Evolutionary conservation across 2,113 vertebrate genomes (phyloP).

Genomic region (Setophaga coronata): DNA sequence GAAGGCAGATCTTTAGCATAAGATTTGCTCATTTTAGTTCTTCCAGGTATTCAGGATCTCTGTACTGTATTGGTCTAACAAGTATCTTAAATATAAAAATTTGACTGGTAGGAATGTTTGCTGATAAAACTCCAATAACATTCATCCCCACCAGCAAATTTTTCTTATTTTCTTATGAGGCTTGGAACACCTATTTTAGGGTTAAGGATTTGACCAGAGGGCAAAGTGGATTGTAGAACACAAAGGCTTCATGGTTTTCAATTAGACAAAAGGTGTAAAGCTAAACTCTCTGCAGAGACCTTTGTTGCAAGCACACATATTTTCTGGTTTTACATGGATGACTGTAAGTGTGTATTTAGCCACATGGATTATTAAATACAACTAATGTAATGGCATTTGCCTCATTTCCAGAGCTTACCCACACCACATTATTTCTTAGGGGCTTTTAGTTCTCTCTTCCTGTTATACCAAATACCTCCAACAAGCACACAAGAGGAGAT

Average conservation of each 20-base stretch:
- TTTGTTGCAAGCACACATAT: neutral
- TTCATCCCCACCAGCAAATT: neutral
- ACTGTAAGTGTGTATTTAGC: neutral
- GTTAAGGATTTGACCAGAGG: slow-evolving; percentile 17
- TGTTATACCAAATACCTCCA: rapidly evolving
- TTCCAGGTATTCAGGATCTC: neutral
- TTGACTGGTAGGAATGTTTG: neutral
- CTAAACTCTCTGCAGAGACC: neutral
- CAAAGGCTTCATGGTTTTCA: slow-evolving; percentile 18
- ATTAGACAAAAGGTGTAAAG: neutral
- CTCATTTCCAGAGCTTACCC: neutral
- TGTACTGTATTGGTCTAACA: neutral
- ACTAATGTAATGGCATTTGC: neutral
- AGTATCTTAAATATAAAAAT: neutral
- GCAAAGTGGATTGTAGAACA: neutral
- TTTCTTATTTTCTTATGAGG: neutral
- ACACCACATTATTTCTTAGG: neutral
- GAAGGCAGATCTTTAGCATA: neutral
- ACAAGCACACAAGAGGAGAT: neutral
- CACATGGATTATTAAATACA: neutral
- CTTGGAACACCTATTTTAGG: neutral
- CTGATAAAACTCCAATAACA: neutral
- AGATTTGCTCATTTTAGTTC: neutral
- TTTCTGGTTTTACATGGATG: neutral
- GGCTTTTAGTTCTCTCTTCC: neutral